Conservation (phyloP, 2,113 vertebrate species). For the Sterrhoptilus dennistouni region DNA sequence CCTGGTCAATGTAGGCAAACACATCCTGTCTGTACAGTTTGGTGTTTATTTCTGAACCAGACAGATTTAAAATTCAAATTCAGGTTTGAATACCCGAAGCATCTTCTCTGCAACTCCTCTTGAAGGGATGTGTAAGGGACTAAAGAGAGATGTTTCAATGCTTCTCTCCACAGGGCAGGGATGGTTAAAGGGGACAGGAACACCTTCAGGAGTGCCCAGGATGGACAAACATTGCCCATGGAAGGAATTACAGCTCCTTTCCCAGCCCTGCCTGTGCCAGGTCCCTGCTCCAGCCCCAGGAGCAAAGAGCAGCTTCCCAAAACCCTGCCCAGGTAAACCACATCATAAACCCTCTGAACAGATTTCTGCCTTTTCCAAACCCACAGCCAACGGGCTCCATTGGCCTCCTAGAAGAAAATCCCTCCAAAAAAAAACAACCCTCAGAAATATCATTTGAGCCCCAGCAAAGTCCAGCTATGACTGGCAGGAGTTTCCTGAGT, state of each 20-base stretch:
- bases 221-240: fast-evolving
- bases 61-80: neutral
- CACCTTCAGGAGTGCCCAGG: neutral
- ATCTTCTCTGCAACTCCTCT: too few species aligned
- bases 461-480: neutral
- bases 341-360: fast-evolving
- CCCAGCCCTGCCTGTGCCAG: neutral
- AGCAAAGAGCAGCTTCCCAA: neutral
- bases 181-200: neutral
- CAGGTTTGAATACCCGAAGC: fast-evolving
- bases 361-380: neutral
- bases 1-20: neutral
- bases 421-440: fast-evolving
- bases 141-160: fast-evolving
- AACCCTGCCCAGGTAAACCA: neutral
- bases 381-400: fast-evolving
- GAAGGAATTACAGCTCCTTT: fast-evolving
- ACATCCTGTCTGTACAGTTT: neutral
- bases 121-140: neutral
- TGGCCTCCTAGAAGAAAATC: neutral
- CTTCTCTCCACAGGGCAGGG: neutral
- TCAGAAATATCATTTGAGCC: neutral
- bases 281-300: neutral
- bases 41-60: neutral
- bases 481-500: neutral